A percentile compares a stretch with the other conserved stretches of the same genome.
These are phyloP conservation scores for Riptortus pedestris DNA, from an alignment of 1,140 invertebrate species.

Conservation along the genomic window DNA sequence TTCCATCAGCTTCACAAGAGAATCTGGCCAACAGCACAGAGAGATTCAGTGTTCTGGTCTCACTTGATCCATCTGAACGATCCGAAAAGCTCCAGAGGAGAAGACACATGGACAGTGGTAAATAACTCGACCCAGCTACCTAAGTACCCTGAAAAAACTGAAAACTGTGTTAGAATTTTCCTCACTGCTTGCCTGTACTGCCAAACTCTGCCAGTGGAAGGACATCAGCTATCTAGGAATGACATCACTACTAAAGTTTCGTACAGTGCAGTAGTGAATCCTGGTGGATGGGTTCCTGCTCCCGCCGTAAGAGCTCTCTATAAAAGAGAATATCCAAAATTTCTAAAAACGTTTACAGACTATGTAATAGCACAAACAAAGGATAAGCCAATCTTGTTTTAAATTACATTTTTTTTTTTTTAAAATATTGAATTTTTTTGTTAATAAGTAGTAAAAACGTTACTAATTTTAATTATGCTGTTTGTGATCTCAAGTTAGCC, in stretches of 20 bases:
- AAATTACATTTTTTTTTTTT: too few relatives aligned
- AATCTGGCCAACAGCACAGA: constrained; percentile 96
- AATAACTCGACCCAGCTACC: constrained; percentile 84
- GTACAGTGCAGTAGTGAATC: constrained; percentile 96
- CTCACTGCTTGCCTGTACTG: constrained; percentile 93
- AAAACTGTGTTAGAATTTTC: constrained; percentile 84
- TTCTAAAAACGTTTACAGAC: constrained; percentile 91
- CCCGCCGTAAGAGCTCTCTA: constrained; percentile 91
- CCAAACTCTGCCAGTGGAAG: constrained; percentile 80
- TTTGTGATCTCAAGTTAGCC: too few relatives aligned
- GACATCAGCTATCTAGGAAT: too few relatives aligned
- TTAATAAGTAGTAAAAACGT: too few relatives aligned
- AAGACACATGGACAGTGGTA: constrained; percentile 83
- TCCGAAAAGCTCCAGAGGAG: too few relatives aligned
- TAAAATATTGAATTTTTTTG: too few relatives aligned
- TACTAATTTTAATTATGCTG: too few relatives aligned
- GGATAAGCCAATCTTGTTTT: too few relatives aligned
- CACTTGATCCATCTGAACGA: constrained; percentile 68
- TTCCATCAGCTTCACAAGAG: constrained; percentile 94
- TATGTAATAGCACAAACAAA: constrained; percentile 90
- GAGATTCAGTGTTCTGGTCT: constrained; percentile 98
- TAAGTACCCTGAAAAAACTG: constrained; percentile 70
- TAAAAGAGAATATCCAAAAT: constrained; percentile 98
- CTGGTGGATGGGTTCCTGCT: constrained; percentile 94
- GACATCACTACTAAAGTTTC: constrained; percentile 95